Evolutionary conservation across 2,888 invertebrate species (phyloP).

Genomic region (Vannuccia rotundouncinata): DNA sequence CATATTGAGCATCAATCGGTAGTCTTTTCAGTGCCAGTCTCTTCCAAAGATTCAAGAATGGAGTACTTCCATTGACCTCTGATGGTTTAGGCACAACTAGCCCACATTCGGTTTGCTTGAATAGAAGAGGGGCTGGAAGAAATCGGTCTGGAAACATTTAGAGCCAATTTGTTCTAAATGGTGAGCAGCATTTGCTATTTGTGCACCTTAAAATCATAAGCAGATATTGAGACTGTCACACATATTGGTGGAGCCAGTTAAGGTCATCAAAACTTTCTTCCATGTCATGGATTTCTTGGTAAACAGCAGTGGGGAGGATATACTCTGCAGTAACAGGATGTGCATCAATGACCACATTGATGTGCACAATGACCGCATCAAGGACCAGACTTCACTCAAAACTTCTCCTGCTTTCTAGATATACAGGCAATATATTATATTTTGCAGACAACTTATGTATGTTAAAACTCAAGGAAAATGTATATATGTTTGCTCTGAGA

Average conservation of each 20-base stretch:
- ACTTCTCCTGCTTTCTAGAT: too few species aligned
- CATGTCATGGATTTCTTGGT: slow-evolving; percentile 11
- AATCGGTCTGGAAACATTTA: neutral
- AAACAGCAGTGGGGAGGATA: slow-evolving; percentile 9
- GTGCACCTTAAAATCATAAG: neutral
- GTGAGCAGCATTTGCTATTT: slow-evolving; percentile 10
- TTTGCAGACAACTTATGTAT: too few species aligned
- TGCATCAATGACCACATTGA: slow-evolving; percentile 44
- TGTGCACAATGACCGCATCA: too few species aligned
- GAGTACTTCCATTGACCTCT: neutral
- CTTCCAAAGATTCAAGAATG: slow-evolving; percentile 2
- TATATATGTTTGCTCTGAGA: too few species aligned
- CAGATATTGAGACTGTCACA: neutral
- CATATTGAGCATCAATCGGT: slow-evolving; percentile 1
- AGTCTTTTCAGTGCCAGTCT: neutral
- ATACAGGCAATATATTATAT: too few species aligned
- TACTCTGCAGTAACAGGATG: slow-evolving; percentile 36
- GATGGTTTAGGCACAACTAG: slow-evolving; percentile 17
- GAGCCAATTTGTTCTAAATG: slow-evolving; percentile 9
- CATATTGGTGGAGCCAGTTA: neutral
- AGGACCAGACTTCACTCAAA: too few species aligned
- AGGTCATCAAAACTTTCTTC: too few species aligned
- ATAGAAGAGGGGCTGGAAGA: slow-evolving; percentile 12
- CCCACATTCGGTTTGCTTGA: slow-evolving; percentile 17
- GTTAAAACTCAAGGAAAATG: too few species aligned